Evolutionary conservation across 2,888 invertebrate species (phyloP), one percentile per base, ranked within the genome.

Genomic region (Watsonalla binaria): DNA sequence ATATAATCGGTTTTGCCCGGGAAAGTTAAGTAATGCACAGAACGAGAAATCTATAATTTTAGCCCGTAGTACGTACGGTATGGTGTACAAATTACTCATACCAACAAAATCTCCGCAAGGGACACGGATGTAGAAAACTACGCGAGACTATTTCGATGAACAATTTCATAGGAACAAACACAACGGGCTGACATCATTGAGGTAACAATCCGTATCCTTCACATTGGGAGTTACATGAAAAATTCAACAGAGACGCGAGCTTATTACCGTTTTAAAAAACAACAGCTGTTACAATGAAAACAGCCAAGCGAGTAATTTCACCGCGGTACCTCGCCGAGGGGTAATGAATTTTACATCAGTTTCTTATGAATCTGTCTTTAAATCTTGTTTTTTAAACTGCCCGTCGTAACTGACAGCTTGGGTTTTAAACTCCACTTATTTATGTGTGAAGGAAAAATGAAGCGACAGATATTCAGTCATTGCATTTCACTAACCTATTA

Each of bases 191-290:
- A 50, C 50, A 53, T 51, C 54, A 54, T 49, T 11, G 47, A 58
- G 59, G 59, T 52, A 54, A 51, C 45, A 55, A 55, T 60, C 51
- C 55, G 50, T 57, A 45, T 39, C 53, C 51, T 52, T 52, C 53
- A 50, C 63, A 70, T 78, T 78, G 69, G 64, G 73, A 82, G 82
- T 70, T 79, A 71, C 75, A 83, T 84, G 80, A 79, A 84, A 82
- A 63, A 85, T 84, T 79, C 83, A 85, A 78, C 77, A 73, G 72
- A 67, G 70, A 74, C 76, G 68, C 73, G 63, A 63, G 72, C 66
- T 72, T 73, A 75, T 82, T 72, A 69, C 66, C 61, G 63, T 59
- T 57, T 72, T 68, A 69, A 75, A 75, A 76, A 76, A 70, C 61
- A 68, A 65, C 59, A 60, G 60, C 57, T 60, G 65, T 69, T 61